Conservation (phyloP, 2,113 vertebrate genomes). For the Sakesphorus luctuosus region DNA sequence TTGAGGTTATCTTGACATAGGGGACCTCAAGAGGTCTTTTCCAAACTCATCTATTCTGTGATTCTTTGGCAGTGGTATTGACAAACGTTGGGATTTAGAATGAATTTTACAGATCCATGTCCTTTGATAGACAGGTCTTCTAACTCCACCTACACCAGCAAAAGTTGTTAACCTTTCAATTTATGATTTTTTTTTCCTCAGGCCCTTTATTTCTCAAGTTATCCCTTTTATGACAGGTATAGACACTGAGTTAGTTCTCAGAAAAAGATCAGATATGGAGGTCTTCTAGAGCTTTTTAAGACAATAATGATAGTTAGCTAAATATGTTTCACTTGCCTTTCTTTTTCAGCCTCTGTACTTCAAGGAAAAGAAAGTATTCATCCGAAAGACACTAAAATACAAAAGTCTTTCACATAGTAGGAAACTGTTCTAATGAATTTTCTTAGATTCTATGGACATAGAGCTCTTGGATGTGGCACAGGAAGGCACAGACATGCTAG, state of each 20-base stretch:
- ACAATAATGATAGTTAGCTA: not conserved
- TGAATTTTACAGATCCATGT: not conserved
- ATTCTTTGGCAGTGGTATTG: not conserved
- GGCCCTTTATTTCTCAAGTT: not conserved
- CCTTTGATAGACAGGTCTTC: not conserved
- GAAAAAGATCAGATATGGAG: not conserved
- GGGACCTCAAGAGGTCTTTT: not conserved
- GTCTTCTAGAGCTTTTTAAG: not conserved
- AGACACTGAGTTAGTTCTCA: not conserved
- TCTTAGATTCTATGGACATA: not conserved
- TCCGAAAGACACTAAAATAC: not conserved
- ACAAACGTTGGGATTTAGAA: not conserved
- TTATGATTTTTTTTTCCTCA: not conserved
- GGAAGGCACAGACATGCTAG: not conserved
- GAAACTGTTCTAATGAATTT: not conserved
- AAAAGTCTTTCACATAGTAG: not conserved
- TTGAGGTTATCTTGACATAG: not conserved
- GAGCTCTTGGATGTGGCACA: not conserved
- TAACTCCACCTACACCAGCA: not conserved
- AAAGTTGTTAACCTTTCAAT: not conserved
- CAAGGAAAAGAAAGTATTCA: not conserved
- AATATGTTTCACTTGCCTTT: not conserved
- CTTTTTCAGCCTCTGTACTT: not conserved
- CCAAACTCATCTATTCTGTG: not conserved
- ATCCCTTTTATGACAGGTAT: not conserved